Percentiles rank a stretch among this genome's conserved stretches.
phyloP scores from a whole-genome alignment of 2,888 invertebrate species.

The Cetonia aurata region DNA sequence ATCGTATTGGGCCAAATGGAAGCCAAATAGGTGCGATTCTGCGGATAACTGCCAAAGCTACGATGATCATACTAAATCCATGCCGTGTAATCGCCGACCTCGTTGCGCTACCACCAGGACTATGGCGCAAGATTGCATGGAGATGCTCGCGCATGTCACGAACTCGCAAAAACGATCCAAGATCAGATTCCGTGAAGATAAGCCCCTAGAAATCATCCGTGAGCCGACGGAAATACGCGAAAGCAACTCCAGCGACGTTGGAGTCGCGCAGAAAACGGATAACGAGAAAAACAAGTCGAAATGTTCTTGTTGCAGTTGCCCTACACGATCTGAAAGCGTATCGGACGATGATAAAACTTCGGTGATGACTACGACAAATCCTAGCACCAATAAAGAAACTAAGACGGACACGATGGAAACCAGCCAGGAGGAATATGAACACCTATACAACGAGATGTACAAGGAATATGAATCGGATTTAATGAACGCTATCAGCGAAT shows the following conservation, averaged over 20 bases:
- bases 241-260: slow-evolving; percentile 41
- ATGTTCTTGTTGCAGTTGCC: slow-evolving; percentile 29
- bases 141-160: slow-evolving; percentile 10
- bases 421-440: slow-evolving; percentile 16
- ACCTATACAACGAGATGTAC: slow-evolving; percentile 31
- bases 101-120: slow-evolving; percentile 11
- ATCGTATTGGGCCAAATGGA: slow-evolving; percentile 64
- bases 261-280: not conserved
- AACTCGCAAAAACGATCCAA: not conserved
- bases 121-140: slow-evolving; percentile 13
- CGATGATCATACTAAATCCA: not conserved
- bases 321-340: not conserved
- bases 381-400: not conserved
- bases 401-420: slow-evolving; percentile 16
- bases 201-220: slow-evolving; percentile 38
- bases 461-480: slow-evolving; percentile 30
- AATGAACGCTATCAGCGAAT: slow-evolving; percentile 28
- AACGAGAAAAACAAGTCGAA: not conserved
- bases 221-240: slow-evolving; percentile 32
- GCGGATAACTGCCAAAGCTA: slow-evolving; percentile 4
- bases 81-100: slow-evolving; percentile 8
- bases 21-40: slow-evolving; percentile 55
- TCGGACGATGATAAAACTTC: slow-evolving; percentile 19
- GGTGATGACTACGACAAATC: slow-evolving; percentile 6
- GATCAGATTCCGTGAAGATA: slow-evolving; percentile 17